Evolutionary conservation across 2,888 invertebrate species (phyloP).

Genomic region (Zelleria hepariella): DNA sequence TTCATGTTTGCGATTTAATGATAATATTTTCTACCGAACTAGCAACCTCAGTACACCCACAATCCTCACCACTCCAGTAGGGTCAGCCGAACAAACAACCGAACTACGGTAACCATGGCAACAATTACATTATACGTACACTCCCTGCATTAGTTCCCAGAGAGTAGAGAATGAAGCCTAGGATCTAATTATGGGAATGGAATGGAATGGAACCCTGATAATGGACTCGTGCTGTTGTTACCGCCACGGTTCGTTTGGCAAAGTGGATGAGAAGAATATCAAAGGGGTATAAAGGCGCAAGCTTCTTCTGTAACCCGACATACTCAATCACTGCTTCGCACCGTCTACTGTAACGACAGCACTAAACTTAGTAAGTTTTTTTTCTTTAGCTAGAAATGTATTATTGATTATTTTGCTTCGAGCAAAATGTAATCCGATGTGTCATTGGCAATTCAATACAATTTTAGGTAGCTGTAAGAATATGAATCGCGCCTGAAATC

Average conservation of each 20-base stretch:
- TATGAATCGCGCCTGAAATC: not conserved
- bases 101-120: too few species aligned
- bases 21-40: too few species aligned
- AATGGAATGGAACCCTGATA: conserved; percentile 7
- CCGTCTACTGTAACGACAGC: not conserved
- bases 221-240: conserved; percentile 24
- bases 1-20: too few species aligned
- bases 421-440: not conserved
- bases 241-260: conserved; percentile 37
- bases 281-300: conserved; percentile 37
- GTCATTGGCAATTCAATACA: not conserved
- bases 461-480: not conserved
- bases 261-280: conserved; percentile 19
- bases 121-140: not conserved
- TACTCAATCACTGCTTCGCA: not conserved
- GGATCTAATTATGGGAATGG: conserved; percentile 8
- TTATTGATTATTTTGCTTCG: not conserved
- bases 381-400: not conserved
- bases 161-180: not conserved
- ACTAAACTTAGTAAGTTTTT: not conserved
- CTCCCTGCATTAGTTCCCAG: not conserved
- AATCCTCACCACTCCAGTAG: too few species aligned
- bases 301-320: not conserved
- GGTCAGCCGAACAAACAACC: too few species aligned
- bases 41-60: too few species aligned